phyloP scores from a whole-genome alignment of 2,113 vertebrate species.

The Phycodurus eques region DNA sequence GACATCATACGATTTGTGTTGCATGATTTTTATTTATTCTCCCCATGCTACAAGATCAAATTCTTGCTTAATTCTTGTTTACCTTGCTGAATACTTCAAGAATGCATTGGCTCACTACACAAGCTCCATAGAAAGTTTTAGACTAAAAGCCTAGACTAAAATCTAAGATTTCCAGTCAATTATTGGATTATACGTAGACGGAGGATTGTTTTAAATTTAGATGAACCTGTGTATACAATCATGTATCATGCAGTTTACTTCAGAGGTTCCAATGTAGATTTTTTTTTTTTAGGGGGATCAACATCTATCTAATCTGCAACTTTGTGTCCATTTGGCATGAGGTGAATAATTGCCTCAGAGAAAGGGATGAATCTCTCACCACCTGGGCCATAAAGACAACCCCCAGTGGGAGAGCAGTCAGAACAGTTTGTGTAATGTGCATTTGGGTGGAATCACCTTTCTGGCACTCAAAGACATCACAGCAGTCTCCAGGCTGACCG shows the following conservation, averaged over 20 bases:
- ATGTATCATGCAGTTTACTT: background rate
- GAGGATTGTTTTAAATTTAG: too few relatives aligned
- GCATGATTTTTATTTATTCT: background rate
- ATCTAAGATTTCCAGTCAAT: background rate
- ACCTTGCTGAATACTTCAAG: background rate
- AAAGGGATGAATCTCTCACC: constrained; percentile 37
- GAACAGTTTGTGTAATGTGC: constrained; percentile 11
- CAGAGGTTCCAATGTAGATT: background rate
- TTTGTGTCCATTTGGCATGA: constrained; percentile 29
- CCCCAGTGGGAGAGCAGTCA: constrained; percentile 25
- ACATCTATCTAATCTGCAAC: constrained; percentile 40
- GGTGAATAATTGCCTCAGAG: constrained; percentile 43
- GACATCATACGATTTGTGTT: background rate
- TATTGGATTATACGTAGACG: background rate
- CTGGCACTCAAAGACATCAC: constrained; percentile 71
- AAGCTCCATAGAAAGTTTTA: background rate
- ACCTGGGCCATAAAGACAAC: constrained; percentile 21
- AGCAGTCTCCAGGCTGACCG: constrained; percentile 75
- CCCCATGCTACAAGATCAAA: background rate
- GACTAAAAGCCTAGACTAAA: background rate
- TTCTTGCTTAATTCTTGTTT: background rate
- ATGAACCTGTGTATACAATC: too few relatives aligned
- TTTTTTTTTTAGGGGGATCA: background rate
- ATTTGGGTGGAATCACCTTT: constrained; percentile 67
- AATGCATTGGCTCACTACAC: background rate